These are phyloP conservation scores for Nineta flava DNA, from an alignment of 2,888 invertebrate genomes.

Conservation along the genomic window DNA sequence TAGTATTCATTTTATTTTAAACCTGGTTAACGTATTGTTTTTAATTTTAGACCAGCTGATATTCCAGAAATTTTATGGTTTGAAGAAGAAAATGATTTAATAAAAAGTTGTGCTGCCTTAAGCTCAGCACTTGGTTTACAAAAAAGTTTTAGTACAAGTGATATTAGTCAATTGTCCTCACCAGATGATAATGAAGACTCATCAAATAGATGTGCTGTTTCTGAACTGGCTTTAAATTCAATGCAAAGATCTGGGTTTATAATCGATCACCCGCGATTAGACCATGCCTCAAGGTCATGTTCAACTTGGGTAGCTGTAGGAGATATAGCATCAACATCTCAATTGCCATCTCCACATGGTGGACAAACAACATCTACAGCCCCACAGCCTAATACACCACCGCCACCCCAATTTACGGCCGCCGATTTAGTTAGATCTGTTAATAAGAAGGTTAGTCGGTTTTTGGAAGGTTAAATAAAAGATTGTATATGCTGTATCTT, in stretches of 20 bases:
- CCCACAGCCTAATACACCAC: constrained; percentile 26
- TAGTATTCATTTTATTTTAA: not conserved
- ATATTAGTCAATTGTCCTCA: constrained; percentile 45
- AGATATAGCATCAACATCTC: constrained; percentile 55
- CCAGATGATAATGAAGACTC: constrained; percentile 25
- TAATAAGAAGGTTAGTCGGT: constrained; percentile 51
- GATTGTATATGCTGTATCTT: too few species aligned
- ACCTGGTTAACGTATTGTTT: not conserved
- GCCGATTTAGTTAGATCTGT: constrained; percentile 56
- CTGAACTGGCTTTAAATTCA: constrained; percentile 40
- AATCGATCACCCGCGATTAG: constrained; percentile 39
- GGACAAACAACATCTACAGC: constrained; percentile 27
- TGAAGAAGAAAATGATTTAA: constrained; percentile 63
- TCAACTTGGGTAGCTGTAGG: constrained; percentile 82
- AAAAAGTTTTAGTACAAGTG: constrained; percentile 69
- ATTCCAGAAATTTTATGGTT: constrained; percentile 48
- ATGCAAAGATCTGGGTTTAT: constrained; percentile 35
- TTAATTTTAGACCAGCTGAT: constrained; percentile 33
- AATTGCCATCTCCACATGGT: constrained; percentile 70
- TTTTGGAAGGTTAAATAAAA: too few species aligned
- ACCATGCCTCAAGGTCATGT: constrained; percentile 53
- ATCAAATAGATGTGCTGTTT: constrained; percentile 27
- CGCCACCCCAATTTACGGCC: constrained; percentile 41
- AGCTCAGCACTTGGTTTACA: constrained; percentile 68
- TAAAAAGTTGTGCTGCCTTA: constrained; percentile 63